phyloP scores from a whole-genome alignment of 2,888 invertebrate species.

The Linnaemya vulpina region DNA sequence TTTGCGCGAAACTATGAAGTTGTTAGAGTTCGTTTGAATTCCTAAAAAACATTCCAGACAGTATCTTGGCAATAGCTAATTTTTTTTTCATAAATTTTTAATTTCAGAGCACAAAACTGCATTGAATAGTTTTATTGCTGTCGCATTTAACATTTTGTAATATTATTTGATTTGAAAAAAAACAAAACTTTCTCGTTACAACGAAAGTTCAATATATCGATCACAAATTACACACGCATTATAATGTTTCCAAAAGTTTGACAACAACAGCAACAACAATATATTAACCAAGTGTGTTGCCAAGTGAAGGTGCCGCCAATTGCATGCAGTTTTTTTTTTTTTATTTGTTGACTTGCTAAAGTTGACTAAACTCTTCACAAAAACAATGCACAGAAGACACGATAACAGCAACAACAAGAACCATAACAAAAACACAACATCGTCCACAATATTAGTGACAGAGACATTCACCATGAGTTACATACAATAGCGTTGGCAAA shows the following conservation, averaged over 20 bases:
- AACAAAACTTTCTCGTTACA: slow-evolving; percentile 64
- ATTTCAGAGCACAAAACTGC: too few relatives aligned
- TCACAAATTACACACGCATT: slow-evolving; percentile 64
- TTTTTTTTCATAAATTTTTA: too few relatives aligned
- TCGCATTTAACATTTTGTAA: slow-evolving; percentile 45
- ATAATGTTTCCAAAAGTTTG: slow-evolving; percentile 25
- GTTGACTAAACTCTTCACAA: slow-evolving; percentile 65
- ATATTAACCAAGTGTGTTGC: slow-evolving; percentile 39
- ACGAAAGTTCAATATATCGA: slow-evolving; percentile 67
- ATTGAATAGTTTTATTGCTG: not conserved
- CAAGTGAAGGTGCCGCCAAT: slow-evolving; percentile 68
- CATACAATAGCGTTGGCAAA: slow-evolving; percentile 8
- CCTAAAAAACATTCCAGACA: too few relatives aligned
- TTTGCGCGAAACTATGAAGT: too few relatives aligned
- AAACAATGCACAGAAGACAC: slow-evolving; percentile 29
- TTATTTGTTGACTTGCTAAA: slow-evolving; percentile 38
- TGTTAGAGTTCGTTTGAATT: too few relatives aligned
- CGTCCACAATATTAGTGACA: slow-evolving; percentile 51
- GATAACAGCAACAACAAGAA: slow-evolving; percentile 7
- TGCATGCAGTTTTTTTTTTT: slow-evolving; percentile 19
- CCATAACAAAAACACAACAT: too few relatives aligned
- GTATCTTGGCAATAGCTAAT: too few relatives aligned
- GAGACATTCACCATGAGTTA: slow-evolving; percentile 67
- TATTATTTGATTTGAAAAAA: slow-evolving; percentile 39
- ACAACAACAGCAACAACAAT: slow-evolving; percentile 17